Base-by-base conservation (phyloP, 2,888 invertebrate species). In the Drosophila sordidula region DNA sequence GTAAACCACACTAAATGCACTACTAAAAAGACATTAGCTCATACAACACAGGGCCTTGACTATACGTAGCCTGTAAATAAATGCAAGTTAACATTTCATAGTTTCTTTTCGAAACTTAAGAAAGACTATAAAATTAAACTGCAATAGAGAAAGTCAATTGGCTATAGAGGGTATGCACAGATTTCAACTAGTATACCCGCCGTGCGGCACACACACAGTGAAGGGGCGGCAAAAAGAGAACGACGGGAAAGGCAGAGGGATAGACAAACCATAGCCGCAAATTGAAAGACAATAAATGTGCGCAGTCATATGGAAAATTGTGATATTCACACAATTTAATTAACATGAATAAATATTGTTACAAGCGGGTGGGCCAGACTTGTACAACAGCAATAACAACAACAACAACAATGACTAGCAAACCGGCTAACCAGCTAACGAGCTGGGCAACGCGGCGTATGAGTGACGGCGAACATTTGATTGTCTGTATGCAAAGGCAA, bases 301-400 rank as follows among this genome's bases (percentile, higher is more conserved):
- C 79, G 87, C 90, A 91, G 80, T 89, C 90, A 90, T 81, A 88
- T 79, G 90, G 90, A 91, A 91, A 91, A 91, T 90, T 90, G 84
- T 91, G 86, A 91, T 91, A 91, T 91, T 91, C 90, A 90, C 90
- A 91, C 91, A 91, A 91, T 91, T 91, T 91, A 91, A 91, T 91
- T 91, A 91, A 91, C 91, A 90, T 89, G 87, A 90, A 91, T 88
- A 91, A 91, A 91, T 91, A 91, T 91, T 91, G 88, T 91, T 87
- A 84, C 85, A 89, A 85, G 77, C 83, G 70, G 83, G 70, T 63
- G 71, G 70, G 68, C 68, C 57, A 65, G 81, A 61, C 66, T 65
- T 46, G n/a, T 29, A 41, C 50, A 41, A 51, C 32, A 57, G 46
- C 14, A 54, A 18, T 32, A 56, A 52, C 54, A 56, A 50, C 22